Base-by-base conservation (phyloP, 1,140 invertebrate genomes). In the Brachionus manjavacas region DNA sequence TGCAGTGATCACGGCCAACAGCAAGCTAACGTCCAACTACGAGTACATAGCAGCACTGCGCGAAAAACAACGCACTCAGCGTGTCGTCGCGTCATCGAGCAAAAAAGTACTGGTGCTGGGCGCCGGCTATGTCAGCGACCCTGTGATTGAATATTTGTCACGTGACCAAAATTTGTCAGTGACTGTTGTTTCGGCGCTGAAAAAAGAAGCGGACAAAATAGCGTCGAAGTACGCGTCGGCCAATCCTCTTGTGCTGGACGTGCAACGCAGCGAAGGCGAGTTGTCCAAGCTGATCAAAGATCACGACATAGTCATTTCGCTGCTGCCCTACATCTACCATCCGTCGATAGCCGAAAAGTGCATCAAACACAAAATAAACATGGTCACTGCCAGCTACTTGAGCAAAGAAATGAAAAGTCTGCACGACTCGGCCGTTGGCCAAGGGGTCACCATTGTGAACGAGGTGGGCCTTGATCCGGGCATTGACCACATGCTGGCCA, bases 401-500 rank as follows among this genome's bases (percentile, higher is more conserved):
- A 94, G 93, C 4, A 93, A 94, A 0, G 92, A 94, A 86, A 94
- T 99, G 87, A 92, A 91, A 85, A 92, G 92, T 0, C 88, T 98
- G 3, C 93, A 98, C 86, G 88, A 94, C 12, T 92, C 91, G 94
- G 96, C 96, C 0, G 91, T 92, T 70, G 92, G 94, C 66, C 94
- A 95, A 11, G 95, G 94, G 0, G 91, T 99, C 0, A 97, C 95
- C 0, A 92, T 98, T 64, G 90, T 99, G 92, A 98, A 93, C 88
- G 97, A 99, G 91, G 93, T 98, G 0, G 98, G 98, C 4, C 90
- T 99, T 6, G 98, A 99, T 89, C 98, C 98, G 0, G 97, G 97
- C 3, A 94, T 99, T 85, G 98, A 99, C 89, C 98, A 99, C 90
- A 91, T 99, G 64, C 88, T 99, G 68, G 98, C 98, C 0, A 92